phyloP scores from a whole-genome alignment of 2,888 invertebrate genomes.

The Torymus auratus region DNA sequence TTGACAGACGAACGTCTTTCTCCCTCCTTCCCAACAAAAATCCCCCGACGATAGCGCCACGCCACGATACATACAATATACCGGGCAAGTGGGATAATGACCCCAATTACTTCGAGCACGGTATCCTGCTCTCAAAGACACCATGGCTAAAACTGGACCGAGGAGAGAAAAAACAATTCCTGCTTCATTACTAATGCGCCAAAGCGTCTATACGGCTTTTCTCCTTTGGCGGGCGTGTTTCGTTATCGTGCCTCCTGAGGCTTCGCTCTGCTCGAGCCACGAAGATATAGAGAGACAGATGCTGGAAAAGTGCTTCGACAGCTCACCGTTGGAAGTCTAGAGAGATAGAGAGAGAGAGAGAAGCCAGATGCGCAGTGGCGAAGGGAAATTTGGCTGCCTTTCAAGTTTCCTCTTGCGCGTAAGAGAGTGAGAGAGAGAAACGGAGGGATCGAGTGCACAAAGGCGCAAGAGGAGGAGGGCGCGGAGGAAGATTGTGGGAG shows the following conservation, averaged over 20 bases:
- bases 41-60: too few species aligned
- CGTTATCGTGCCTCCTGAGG: constrained; percentile 27
- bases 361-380: background rate
- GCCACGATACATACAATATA: too few species aligned
- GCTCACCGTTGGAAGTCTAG: constrained; percentile 13
- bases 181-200: constrained; percentile 6
- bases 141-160: too few species aligned
- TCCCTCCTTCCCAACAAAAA: too few species aligned
- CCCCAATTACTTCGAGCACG: too few species aligned
- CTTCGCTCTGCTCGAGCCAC: background rate
- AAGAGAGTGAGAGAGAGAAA: constrained; percentile 9
- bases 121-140: too few species aligned
- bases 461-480: too few species aligned
- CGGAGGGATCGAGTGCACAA: background rate
- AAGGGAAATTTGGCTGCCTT: constrained; percentile 42
- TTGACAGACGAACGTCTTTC: too few species aligned
- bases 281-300: constrained; percentile 27
- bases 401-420: constrained; percentile 35
- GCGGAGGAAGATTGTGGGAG: background rate
- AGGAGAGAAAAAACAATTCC: too few species aligned
- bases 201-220: background rate
- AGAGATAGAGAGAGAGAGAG: constrained; percentile 5
- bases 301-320: constrained; percentile 35
- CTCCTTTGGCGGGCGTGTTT: background rate
- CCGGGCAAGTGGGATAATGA: too few species aligned